A percentile compares a stretch with the other conserved stretches of the same genome.
Conservation (phyloP, 2,888 invertebrate species). For the Anorthoa munda region DNA sequence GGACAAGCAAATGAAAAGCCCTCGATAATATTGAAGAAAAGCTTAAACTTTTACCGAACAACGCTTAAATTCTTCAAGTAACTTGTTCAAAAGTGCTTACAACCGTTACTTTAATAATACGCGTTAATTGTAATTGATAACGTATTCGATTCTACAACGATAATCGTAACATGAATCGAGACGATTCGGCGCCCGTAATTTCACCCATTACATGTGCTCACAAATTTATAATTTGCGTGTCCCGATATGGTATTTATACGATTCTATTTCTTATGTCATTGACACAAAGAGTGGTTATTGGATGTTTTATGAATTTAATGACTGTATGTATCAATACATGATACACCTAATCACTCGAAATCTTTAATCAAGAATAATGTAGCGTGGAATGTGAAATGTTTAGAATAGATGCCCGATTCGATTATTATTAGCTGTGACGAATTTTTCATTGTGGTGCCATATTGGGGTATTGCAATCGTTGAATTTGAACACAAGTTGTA, state of each 20-base stretch:
- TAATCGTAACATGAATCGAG: slow-evolving; percentile 84
- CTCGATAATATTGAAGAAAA: slow-evolving; percentile 79
- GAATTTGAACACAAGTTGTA: slow-evolving; percentile 11
- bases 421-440: slow-evolving; percentile 76
- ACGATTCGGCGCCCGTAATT: slow-evolving; percentile 85
- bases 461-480: slow-evolving; percentile 23
- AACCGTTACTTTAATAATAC: slow-evolving; percentile 84
- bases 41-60: slow-evolving; percentile 82
- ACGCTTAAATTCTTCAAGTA: slow-evolving; percentile 81
- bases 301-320: slow-evolving; percentile 54
- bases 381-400: slow-evolving; percentile 80
- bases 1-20: slow-evolving; percentile 81
- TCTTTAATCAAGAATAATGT: slow-evolving; percentile 85
- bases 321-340: slow-evolving; percentile 70
- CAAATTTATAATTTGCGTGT: slow-evolving; percentile 83
- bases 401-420: slow-evolving; percentile 74
- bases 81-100: slow-evolving; percentile 82
- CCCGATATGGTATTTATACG: slow-evolving; percentile 69
- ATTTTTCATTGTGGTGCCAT: slow-evolving; percentile 68
- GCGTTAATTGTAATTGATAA: slow-evolving; percentile 86
- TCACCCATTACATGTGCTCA: slow-evolving; percentile 82
- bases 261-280: slow-evolving; percentile 75
- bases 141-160: slow-evolving; percentile 82
- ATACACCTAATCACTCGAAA: slow-evolving; percentile 82
- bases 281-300: slow-evolving; percentile 67